These are phyloP conservation scores for Mellivora capensis DNA, from an alignment of 2,113 vertebrate genomes.

Conservation along the genomic window DNA sequence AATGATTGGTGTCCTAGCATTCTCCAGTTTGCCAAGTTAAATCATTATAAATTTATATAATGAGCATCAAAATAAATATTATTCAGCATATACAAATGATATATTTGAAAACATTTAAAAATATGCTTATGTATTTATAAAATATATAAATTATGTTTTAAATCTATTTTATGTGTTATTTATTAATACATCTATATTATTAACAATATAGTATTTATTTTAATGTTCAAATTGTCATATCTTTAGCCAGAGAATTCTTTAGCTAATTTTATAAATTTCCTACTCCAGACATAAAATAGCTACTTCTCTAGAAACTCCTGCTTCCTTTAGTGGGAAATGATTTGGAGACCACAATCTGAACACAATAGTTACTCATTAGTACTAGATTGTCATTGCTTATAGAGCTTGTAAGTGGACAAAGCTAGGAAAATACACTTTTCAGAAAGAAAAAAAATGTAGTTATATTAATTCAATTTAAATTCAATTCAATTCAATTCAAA, in stretches of 20 bases:
- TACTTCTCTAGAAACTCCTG: not conserved
- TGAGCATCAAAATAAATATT: not conserved
- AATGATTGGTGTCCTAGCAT: not conserved
- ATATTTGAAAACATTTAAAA: not conserved
- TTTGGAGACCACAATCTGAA: not conserved
- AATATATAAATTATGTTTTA: not conserved
- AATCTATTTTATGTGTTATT: not conserved
- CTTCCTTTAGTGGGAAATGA: not conserved
- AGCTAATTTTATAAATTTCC: not conserved
- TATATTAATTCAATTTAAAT: not conserved
- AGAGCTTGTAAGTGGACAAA: not conserved
- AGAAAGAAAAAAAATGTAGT: not conserved
- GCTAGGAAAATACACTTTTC: not conserved
- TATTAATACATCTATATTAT: not conserved
- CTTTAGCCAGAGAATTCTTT: not conserved
- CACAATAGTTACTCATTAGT: not conserved
- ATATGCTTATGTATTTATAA: not conserved
- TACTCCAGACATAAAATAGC: not conserved
- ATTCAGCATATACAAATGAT: not conserved
- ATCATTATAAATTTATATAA: not conserved
- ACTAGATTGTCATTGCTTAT: not conserved
- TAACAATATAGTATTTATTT: not conserved
- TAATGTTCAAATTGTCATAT: not conserved
- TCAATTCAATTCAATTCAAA: not conserved
- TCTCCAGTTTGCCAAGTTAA: not conserved